Evolutionary conservation across 2,797 vertebrate genomes (phyloP).

Genomic region (Apogon talboti): DNA sequence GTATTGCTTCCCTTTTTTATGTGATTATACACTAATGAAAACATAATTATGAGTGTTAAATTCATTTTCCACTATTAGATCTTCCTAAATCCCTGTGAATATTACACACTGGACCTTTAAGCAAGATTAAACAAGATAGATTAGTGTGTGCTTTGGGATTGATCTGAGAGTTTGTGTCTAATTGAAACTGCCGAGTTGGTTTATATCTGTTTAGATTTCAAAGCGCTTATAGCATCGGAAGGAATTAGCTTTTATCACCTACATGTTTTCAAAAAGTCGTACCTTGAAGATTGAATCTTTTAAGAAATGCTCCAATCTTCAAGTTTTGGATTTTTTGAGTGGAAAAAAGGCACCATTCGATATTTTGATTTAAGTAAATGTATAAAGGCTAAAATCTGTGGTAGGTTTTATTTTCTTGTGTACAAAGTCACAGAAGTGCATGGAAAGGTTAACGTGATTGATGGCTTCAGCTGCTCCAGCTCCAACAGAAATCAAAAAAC

Average conservation of each 20-base stretch:
- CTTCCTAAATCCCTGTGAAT: too few relatives aligned
- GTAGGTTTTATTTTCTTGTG: conserved; percentile 5
- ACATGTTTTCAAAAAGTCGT: conserved; percentile 5
- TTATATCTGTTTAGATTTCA: conserved; percentile 33
- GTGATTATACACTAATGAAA: too few relatives aligned
- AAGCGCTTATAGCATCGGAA: conserved; percentile 27
- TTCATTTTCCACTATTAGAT: too few relatives aligned
- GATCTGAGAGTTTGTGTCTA: conserved; percentile 3
- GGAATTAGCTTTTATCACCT: background rate
- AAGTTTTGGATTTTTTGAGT: background rate
- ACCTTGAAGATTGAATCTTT: conserved; percentile 4
- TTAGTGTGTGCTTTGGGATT: conserved; percentile 17
- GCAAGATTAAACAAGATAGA: conserved; percentile 14
- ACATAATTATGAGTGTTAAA: too few relatives aligned
- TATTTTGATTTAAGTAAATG: conserved; percentile 1
- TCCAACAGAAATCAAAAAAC: background rate
- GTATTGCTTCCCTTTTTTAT: too few relatives aligned
- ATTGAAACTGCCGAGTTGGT: conserved; percentile 50
- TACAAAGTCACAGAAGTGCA: background rate
- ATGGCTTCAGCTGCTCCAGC: conserved; percentile 10
- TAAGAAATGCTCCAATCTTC: background rate
- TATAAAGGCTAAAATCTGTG: background rate
- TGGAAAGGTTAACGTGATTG: conserved; percentile 14
- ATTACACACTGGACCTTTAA: background rate
- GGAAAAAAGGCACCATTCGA: background rate